These are phyloP conservation scores for Diplolepis rosae DNA, from an alignment of 2,888 invertebrate species.

Conservation along the genomic window DNA sequence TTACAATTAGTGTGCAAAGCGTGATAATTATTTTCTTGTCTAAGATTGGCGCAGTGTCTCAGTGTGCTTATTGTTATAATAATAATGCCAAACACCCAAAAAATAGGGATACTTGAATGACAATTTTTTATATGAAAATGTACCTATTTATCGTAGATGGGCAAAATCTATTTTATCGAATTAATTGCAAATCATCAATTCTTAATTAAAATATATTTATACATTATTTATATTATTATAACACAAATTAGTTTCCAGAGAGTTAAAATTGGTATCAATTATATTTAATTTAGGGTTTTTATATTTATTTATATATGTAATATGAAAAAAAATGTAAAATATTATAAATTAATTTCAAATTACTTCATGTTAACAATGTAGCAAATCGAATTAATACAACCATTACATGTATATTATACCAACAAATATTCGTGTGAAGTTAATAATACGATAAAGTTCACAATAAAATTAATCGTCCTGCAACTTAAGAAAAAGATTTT, in stretches of 20 bases:
- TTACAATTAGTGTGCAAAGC: slow-evolving; percentile 13
- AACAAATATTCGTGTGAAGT: background rate
- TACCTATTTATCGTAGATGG: background rate
- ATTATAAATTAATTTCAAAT: background rate
- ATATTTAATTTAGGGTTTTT: too few species aligned
- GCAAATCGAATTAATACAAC: background rate
- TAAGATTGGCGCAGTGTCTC: slow-evolving; percentile 63
- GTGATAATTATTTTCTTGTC: slow-evolving; percentile 45
- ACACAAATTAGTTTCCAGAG: too few species aligned
- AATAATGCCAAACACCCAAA: slow-evolving; percentile 42
- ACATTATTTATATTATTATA: background rate
- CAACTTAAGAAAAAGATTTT: background rate
- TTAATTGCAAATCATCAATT: slow-evolving; percentile 14
- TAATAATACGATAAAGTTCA: background rate
- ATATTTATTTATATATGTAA: too few species aligned
- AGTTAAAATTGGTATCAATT: too few species aligned
- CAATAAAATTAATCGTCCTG: background rate
- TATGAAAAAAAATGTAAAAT: background rate
- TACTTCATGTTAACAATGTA: background rate
- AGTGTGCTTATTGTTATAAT: slow-evolving; percentile 60
- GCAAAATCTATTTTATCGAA: background rate
- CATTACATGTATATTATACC: background rate
- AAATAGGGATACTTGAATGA: slow-evolving; percentile 18
- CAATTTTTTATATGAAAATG: slow-evolving; percentile 4
- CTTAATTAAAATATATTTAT: slow-evolving; percentile 26